Base-by-base conservation (phyloP, 2,888 invertebrate genomes). In the Phania funesta region DNA sequence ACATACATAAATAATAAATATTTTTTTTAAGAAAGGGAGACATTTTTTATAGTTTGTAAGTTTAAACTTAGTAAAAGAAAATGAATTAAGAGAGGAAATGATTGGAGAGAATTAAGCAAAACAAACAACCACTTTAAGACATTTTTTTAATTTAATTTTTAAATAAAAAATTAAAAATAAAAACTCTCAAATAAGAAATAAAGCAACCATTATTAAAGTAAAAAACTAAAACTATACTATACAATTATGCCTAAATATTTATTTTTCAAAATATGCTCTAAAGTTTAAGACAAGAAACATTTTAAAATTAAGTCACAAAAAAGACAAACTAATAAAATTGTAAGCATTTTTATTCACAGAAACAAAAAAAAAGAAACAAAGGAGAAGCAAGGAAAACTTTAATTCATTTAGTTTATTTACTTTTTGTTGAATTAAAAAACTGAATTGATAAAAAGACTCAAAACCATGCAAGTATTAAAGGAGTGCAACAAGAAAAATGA, bases 401-500 rank as follows among this genome's bases (percentile, higher is more conserved):
- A 75, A 77, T 80, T 77, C 62, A 78, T 83, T 67, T 74, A 64
- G 44, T 44, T 74, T 32, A 41, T 48, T 50, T 24, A 24, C 18
- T 29, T 48, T 67, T 76, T 67, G 22, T 67, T 58, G 70, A 65
- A 76, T n/a, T 80, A 80, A 75, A 75, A 83, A 83, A 85, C 85
- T 84, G 86, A 86, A 86, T 83, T 85, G 83, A 86, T 84, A 85
- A 87, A 60, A 90, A 90, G 90, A 90, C 90, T 90, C 90, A 87
- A 90, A 90, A 89, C 90, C 90, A 90, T 87, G 87, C 88, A 90
- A 90, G 90, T 90, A 90, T 90, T 90, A 90, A 73, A 46, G 58
- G 77, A 83, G 48, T 71, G 65, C 26, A 70, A 80, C 41, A 68
- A 65, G n/a, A 60, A 54, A 54, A 71, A 71, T 52, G 29, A 65